Evolutionary conservation across 37 sponge, comb jelly and placozoan genomes (phyloP), one percentile per base, ranked within the genome.

Genomic region (Spongilla lacustris): DNA sequence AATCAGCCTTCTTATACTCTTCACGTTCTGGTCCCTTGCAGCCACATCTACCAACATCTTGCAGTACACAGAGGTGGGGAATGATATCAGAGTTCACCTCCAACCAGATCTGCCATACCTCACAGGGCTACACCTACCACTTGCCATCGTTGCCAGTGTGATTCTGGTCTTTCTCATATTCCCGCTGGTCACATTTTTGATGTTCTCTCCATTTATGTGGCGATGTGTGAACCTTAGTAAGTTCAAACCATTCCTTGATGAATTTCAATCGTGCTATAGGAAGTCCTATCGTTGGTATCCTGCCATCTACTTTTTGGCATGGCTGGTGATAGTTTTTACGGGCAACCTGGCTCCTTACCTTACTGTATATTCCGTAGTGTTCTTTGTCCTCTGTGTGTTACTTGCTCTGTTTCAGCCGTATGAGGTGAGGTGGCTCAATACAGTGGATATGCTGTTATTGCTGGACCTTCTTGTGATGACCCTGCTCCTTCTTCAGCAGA

Each of bases 11-110:
- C 28, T 79, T 27, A 13, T 49, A 0, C 31, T 79, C 27, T 67
- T 79, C 28, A 66, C 80, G 0, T 79, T 79, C 66, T 79, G 80
- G 80, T 79, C 80, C 23, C 28, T 79, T 29, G 50, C 66, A 6
- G 80, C 49, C 29, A 79, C 80, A 1, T 66, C 67, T 50, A 49
- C 9, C 27, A 33, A 30, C 12, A 79, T 79, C 29, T n/a, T 79
- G 14, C 25, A 38, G 29, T 79, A 28, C 31, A 38, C 12, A 58
- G 66, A 50, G 27, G 36, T 36, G 27, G 9, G n/a, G 9, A 68
- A 35, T 0, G 28, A 27, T 29, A 24, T 30, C 28, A 6, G 77
- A 36, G 80, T 79, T 5, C 4, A 25, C 1, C 25, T 79, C 11
- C 66, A 79, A 26, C 80, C 80, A 12, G 80, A 50, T 13, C 27